Conservation (phyloP, 1,140 invertebrate species). For the Tribolium madens region DNA sequence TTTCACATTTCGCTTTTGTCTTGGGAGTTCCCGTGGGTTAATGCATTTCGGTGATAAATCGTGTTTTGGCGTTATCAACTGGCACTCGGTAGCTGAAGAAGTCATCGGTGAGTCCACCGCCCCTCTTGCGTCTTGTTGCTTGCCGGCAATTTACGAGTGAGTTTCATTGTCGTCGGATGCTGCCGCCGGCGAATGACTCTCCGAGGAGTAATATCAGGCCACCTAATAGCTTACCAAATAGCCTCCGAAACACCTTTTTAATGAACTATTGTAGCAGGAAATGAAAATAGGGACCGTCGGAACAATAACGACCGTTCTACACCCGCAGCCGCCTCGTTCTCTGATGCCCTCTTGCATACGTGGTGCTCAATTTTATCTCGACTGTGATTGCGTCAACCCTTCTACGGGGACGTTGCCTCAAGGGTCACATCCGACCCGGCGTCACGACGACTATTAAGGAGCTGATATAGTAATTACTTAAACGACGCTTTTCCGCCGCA, state of each 20-base stretch:
- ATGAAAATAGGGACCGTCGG: conserved; percentile 70
- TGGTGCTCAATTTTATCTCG: conserved; percentile 49
- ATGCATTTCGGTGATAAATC: conserved; percentile 65
- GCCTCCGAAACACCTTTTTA: conserved; percentile 78
- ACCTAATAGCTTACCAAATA: conserved; percentile 77
- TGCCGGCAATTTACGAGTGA: conserved; percentile 62
- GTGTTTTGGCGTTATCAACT: conserved; percentile 40
- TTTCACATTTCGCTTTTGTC: conserved; percentile 15
- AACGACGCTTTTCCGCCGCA: conserved; percentile 57
- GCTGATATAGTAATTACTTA: conserved; percentile 59
- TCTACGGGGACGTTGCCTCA: conserved; percentile 55
- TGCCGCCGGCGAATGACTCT: conserved; percentile 69
- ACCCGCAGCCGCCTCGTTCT: conserved; percentile 40
- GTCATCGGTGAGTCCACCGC: conserved; percentile 15
- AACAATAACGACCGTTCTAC: conserved; percentile 61
- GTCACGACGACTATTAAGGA: conserved; percentile 60
- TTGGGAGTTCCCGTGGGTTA: conserved; percentile 64
- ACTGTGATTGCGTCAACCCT: conserved; percentile 53
- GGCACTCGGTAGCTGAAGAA: conserved; percentile 16
- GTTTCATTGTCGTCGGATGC: conserved; percentile 65
- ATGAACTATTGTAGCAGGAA: conserved; percentile 77
- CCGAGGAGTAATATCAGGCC: conserved; percentile 73
- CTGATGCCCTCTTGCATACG: conserved; percentile 52
- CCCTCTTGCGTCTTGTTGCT: conserved; percentile 36
- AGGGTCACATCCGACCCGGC: conserved; percentile 54